phyloP scores from a whole-genome alignment of 2,888 invertebrate genomes.

The Cheilosia impressa region DNA sequence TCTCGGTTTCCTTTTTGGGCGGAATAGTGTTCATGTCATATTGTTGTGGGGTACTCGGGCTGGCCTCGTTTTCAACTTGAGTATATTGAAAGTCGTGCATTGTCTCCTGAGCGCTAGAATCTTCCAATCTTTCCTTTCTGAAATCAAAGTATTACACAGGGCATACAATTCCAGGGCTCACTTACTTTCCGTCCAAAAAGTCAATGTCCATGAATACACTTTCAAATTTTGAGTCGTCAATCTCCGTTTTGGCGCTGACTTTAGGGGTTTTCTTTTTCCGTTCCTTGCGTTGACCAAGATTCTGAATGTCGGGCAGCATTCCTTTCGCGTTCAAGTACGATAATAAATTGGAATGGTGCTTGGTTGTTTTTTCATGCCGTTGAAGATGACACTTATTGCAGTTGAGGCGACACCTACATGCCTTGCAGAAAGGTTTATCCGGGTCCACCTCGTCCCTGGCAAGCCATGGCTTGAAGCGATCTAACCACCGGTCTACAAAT shows the following conservation, averaged over 20 bases:
- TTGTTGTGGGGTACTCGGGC: slow-evolving; percentile 15
- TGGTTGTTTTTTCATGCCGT: slow-evolving; percentile 81
- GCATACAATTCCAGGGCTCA: neutral
- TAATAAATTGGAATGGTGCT: slow-evolving; percentile 80
- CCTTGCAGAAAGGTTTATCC: slow-evolving; percentile 81
- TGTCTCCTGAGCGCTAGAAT: slow-evolving; percentile 30
- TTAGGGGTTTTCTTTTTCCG: slow-evolving; percentile 36
- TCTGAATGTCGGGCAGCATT: slow-evolving; percentile 38
- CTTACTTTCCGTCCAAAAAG: slow-evolving; percentile 47
- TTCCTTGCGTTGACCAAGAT: slow-evolving; percentile 59
- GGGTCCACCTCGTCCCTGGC: slow-evolving; percentile 79
- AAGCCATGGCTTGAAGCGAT: slow-evolving; percentile 81
- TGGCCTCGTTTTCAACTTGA: slow-evolving; percentile 25
- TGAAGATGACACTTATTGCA: slow-evolving; percentile 82
- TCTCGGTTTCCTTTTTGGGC: neutral
- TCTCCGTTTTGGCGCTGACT: neutral
- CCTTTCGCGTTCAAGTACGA: slow-evolving; percentile 53
- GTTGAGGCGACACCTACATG: slow-evolving; percentile 80
- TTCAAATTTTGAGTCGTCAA: slow-evolving; percentile 62
- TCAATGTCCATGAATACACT: slow-evolving; percentile 68
- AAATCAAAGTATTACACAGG: neutral
- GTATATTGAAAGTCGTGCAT: slow-evolving; percentile 55
- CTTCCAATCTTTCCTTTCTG: slow-evolving; percentile 45
- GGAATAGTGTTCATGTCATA: slow-evolving; percentile 23
- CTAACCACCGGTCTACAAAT: slow-evolving; percentile 82